These are phyloP conservation scores for Dynastes hyllus DNA, from an alignment of 2,888 invertebrate species.

Conservation along the genomic window DNA sequence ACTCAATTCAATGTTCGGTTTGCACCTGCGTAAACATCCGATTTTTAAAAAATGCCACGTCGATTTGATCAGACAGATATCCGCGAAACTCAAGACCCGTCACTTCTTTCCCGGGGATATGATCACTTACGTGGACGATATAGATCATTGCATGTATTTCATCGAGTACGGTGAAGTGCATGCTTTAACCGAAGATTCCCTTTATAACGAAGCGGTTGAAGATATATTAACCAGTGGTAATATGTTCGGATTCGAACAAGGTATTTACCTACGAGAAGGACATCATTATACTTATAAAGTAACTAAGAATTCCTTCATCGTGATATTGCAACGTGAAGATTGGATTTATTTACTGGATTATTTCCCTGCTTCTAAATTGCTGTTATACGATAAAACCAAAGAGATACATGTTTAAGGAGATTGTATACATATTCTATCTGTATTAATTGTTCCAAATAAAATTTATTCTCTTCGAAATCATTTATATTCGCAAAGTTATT, in stretches of 20 bases:
- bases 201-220: conserved; percentile 55
- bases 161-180: conserved; percentile 59
- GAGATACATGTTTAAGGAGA: background rate
- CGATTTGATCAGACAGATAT: conserved; percentile 60
- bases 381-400: conserved; percentile 43
- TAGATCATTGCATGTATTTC: conserved; percentile 62
- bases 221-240: conserved; percentile 52
- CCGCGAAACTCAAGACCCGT: conserved; percentile 54
- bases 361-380: conserved; percentile 47
- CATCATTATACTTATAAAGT: conserved; percentile 59
- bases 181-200: conserved; percentile 56
- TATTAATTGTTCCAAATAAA: background rate
- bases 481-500: too few species aligned
- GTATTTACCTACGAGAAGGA: conserved; percentile 55
- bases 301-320: conserved; percentile 47
- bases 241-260: conserved; percentile 58
- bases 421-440: background rate
- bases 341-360: conserved; percentile 49
- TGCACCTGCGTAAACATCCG: conserved; percentile 57
- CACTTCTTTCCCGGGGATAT: conserved; percentile 59
- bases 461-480: background rate
- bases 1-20: conserved; percentile 60
- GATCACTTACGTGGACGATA: conserved; percentile 58
- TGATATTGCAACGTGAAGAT: conserved; percentile 42
- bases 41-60: conserved; percentile 58